Base-by-base conservation (phyloP, 2,113 vertebrate genomes). In the Octodon degus region DNA sequence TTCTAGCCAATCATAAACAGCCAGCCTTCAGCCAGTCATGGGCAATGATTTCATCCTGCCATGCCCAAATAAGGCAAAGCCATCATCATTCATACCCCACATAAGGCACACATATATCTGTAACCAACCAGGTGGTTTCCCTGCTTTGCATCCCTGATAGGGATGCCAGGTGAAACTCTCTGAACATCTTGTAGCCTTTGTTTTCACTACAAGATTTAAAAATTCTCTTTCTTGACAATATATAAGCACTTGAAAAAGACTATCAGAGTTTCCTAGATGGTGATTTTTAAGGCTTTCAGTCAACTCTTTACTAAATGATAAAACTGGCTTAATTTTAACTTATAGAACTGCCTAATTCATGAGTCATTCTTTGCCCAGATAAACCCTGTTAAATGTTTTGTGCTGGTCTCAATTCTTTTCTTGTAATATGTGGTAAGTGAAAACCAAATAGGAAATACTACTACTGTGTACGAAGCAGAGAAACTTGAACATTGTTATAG, bases 221-320 rank as follows among this genome's bases (percentile, higher is more conserved):
- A 90, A 79, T 77, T 53, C 34, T n/a, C 70, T 93, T 94, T 77
- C 53, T 91, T 67, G 79, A 90, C 32, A 60, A 85, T 25, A 81
- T 24, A 3, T 47, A 77, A 74, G 22, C 7, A 79, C 2, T 24
- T 76, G 62, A 68, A 47, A 85, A 93, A 90, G 70, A 92, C 19
- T 70, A 25, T 63, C 40, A 76, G 14, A 11, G 50, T 25, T 86
- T 72, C 62, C 22, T 62, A 68, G 27, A 85, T 2, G 65, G 22
- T 30, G 7, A 67, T 81, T 60, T 43, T 89, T 72, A 70, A 86
- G 70, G 55, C 8, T 58, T 72, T 88, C 83, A 8, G 63, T 16
- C 47, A 70, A 68, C 40, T 79, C 94, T 83, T 94, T 43, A 85
- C 2, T 68, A 80, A 96, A 92, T 60, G 67, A 30, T n/a, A 55